phyloP scores from a whole-genome alignment of 2,797 vertebrate species.

The Aldrovandia affinis region DNA sequence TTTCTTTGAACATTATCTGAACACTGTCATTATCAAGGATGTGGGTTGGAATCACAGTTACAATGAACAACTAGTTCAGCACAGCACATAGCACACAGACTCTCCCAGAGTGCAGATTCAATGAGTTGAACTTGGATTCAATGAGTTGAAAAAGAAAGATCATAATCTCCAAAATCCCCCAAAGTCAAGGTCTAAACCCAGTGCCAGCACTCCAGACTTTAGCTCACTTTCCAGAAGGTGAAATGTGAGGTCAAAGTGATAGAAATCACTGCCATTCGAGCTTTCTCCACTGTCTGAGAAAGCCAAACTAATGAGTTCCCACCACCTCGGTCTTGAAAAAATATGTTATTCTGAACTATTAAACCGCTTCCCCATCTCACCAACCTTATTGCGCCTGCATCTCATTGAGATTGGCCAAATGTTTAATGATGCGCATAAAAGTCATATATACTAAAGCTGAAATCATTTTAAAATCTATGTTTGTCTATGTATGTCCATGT shows the following conservation, averaged over 20 bases:
- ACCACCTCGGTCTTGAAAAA: background rate
- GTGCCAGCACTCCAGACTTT: background rate
- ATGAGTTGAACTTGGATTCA: conserved; percentile 22
- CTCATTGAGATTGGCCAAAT: background rate
- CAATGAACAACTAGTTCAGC: background rate
- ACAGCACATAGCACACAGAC: background rate
- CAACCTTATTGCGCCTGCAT: background rate
- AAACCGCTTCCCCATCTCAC: background rate
- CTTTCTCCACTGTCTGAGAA: background rate
- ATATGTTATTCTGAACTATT: background rate
- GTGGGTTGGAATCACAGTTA: background rate
- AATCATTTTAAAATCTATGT: background rate
- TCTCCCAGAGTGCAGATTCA: background rate
- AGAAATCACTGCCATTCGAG: background rate
- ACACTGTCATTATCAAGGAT: background rate
- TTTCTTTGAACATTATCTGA: background rate
- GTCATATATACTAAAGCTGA: background rate
- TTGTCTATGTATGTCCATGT: background rate
- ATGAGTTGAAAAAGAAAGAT: background rate
- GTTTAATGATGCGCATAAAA: background rate
- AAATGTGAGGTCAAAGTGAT: background rate
- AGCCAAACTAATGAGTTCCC: conserved; percentile 5
- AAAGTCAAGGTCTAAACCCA: conserved; percentile 1
- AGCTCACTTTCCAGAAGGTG: conserved; percentile 18
- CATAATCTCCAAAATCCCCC: conserved; percentile 23